Evolutionary conservation across 2,888 invertebrate genomes (phyloP).

Genomic region (Scaptomyza reducta): DNA sequence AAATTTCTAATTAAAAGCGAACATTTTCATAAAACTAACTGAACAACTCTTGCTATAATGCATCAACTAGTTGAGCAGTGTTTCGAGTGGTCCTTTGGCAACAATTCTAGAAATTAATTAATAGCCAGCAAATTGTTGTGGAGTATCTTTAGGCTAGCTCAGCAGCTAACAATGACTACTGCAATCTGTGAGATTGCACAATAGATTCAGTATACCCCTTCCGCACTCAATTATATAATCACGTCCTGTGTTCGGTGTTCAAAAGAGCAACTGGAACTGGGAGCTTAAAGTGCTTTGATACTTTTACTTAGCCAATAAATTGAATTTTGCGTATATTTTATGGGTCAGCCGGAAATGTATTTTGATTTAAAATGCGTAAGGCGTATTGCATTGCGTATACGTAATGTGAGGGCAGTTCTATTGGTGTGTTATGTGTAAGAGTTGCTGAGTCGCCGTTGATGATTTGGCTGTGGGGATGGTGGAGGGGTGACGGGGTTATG

Average conservation of each 20-base stretch:
- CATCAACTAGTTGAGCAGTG: not conserved
- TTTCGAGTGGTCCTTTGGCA: not conserved
- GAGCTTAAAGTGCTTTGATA: slow-evolving; percentile 46
- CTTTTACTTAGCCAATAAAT: slow-evolving; percentile 63
- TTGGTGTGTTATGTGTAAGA: not conserved
- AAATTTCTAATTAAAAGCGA: not conserved
- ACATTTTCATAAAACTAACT: not conserved
- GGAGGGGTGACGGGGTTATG: too few species aligned
- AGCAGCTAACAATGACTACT: not conserved
- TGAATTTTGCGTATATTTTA: slow-evolving; percentile 59
- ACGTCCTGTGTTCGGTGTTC: slow-evolving; percentile 6
- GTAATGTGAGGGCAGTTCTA: slow-evolving; percentile 51
- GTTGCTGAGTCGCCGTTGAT: not conserved
- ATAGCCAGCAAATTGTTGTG: not conserved
- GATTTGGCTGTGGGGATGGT: not conserved
- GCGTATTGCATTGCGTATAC: slow-evolving; percentile 63
- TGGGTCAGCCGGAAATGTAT: slow-evolving; percentile 70
- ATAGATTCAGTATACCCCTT: slow-evolving; percentile 3
- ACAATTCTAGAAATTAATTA: not conserved
- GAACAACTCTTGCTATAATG: not conserved
- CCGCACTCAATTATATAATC: slow-evolving; percentile 19
- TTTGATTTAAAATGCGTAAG: slow-evolving; percentile 78
- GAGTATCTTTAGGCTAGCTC: not conserved
- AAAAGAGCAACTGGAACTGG: slow-evolving; percentile 1
- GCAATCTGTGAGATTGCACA: slow-evolving; percentile 8